These are phyloP conservation scores for Pomacea canaliculata DNA, from an alignment of 2,888 invertebrate species.

Conservation along the genomic window DNA sequence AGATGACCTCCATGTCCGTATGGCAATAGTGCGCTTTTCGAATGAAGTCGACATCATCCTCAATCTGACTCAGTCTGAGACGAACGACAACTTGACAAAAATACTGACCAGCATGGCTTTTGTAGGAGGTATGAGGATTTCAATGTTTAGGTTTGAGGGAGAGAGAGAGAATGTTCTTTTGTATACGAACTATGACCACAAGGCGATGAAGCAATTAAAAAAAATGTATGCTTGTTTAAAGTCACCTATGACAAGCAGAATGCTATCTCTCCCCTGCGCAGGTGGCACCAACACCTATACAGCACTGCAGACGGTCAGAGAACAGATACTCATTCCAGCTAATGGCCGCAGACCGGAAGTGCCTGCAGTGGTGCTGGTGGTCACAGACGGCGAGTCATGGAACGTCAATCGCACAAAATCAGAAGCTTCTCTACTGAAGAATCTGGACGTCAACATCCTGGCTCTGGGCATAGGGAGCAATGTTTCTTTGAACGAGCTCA, in stretches of 20 bases:
- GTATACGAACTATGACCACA: too few species aligned
- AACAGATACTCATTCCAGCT: background rate
- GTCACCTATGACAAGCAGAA: too few species aligned
- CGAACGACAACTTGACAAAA: background rate
- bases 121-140: background rate
- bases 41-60: conserved; percentile 10
- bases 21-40: conserved; percentile 13
- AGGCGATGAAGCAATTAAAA: too few species aligned
- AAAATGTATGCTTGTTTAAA: too few species aligned
- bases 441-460: background rate
- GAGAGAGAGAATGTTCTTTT: too few species aligned
- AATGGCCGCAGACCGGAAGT: conserved; percentile 5
- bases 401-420: background rate
- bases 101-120: conserved; percentile 11
- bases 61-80: conserved; percentile 5
- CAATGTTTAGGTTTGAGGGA: too few species aligned
- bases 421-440: conserved; percentile 1
- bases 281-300: conserved; percentile 11
- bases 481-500: background rate
- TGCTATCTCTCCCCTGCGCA: background rate
- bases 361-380: conserved; percentile 7
- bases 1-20: background rate
- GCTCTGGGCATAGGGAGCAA: background rate
- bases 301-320: background rate
- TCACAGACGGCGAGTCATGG: conserved; percentile 18